Percentiles rank a stretch among this genome's conserved stretches.
phyloP scores from a whole-genome alignment of 2,113 vertebrate genomes.

The Mixornis gularis region DNA sequence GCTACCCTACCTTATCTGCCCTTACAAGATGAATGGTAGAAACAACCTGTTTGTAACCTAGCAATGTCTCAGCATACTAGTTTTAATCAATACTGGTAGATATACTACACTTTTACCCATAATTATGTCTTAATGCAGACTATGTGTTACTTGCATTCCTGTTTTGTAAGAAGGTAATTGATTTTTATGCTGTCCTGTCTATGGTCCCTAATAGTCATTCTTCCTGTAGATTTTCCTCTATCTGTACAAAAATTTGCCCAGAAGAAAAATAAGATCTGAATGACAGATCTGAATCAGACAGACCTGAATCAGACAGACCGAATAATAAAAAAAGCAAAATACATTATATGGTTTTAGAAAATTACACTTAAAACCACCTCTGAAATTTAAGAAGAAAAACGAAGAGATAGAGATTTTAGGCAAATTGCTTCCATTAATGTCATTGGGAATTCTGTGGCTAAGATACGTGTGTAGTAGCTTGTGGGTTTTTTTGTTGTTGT shows the following conservation, averaged over 20 bases:
- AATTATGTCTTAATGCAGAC: not conserved
- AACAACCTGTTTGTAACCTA: not conserved
- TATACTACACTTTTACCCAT: not conserved
- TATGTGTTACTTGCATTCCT: not conserved
- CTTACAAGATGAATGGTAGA: not conserved
- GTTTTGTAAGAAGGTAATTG: not conserved
- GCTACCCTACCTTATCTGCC: not conserved
- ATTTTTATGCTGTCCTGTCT: not conserved
- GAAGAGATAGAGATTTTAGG: not conserved
- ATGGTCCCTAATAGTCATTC: not conserved
- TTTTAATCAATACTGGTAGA: not conserved
- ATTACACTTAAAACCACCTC: conserved; percentile 23
- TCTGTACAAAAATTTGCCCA: not conserved
- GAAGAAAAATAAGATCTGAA: not conserved
- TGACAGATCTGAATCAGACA: too few species aligned
- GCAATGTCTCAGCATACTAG: not conserved
- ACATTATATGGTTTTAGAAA: conserved; percentile 26
- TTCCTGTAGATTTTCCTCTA: not conserved
- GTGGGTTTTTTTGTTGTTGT: not conserved
- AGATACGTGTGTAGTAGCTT: not conserved
- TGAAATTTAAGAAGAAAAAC: not conserved
- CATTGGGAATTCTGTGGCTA: not conserved
- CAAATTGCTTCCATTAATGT: conserved; percentile 38
- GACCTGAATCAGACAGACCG: not conserved
- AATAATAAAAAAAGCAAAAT: not conserved